Base-by-base conservation (phyloP, 2,113 vertebrate species). In the Harpagus bidentatus region DNA sequence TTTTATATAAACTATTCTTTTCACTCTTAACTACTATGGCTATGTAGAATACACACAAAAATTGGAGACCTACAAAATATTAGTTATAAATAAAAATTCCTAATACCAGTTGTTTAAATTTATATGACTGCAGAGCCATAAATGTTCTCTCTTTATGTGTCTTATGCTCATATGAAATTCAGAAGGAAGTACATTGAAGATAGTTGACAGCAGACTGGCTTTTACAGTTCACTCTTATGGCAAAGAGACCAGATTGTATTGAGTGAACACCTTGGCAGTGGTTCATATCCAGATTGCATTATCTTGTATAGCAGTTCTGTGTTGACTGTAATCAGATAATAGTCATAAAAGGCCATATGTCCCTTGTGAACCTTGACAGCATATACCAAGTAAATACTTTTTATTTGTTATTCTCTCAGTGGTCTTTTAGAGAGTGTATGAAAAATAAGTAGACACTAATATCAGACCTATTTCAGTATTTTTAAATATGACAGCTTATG, bases 291-390 rank as follows among this genome's bases (percentile, higher is more conserved):
- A 28, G 16, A 92, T 81, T 97, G 93, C 83, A 95, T 97, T 96
- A 95, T 84, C 95, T 90, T 96, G 92, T 97, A 84, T 38, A 88
- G 84, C 77, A 86, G 80, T 63, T 92, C 89, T 92, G 59, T 69
- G 87, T 83, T 97, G 94, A 81, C 92, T 97, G 66, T 96, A 96
- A 97, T 96, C 97, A 87, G 84, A 85, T 94, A 92, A 42, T 65
- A 96, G 93, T 95, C 92, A 93, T 95, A 83, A 97, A 97, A 97
- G 97, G 96, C 96, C 97, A 97, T 82, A 74, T 97, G 95, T 97
- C 97, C 95, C 83, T 74, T 76, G 92, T 94, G 96, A 96, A 97
- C 95, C 93, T 81, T 96, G 95, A 97, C 93, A 96, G 82, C 93
- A 85, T 93, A 76, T 90, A 95, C 96, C 95, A 93, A 93, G 74